Base-by-base conservation (phyloP, 2,797 vertebrate species). In the Brachymystax lenok region DNA sequence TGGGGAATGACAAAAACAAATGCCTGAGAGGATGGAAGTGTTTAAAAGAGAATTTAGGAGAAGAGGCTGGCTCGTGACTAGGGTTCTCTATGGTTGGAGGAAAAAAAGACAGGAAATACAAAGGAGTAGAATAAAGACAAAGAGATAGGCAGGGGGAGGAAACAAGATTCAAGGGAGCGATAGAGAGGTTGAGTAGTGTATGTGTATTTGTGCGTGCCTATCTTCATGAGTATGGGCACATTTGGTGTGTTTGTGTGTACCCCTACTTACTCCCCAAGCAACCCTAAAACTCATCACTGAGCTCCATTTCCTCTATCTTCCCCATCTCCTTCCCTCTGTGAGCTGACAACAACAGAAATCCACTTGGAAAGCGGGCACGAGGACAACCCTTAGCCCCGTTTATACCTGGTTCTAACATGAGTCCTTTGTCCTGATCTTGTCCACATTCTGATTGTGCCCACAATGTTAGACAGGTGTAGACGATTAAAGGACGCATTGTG, bases 121-220 rank as follows among this genome's bases (percentile, higher is more conserved):
- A n/a, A 69, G 68, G 35, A 35, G 35, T 33, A 69, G 68, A 69
- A 19, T 7, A 69, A 19, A 40, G 17, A 69, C 6, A 14, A 21
- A 73, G 64, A 76, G 75, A 83, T 69, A 5, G 12, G 71, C 82
- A 83, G n/a, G 3, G 72, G 74, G 72, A 82, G 85, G 84, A 90
- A 87, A 66, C 78, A 73, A 76, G 74, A 64, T 1, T 33, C 33
- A 59, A 2, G 19, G 28, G 17, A 24, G 56, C 74, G 64, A 83
- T 73, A 74, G 75, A 64, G 40, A 66, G 50, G 50, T 51, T 12
- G 51, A 54, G 74, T 72, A 70, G 76, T 46, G 77, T 78, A 88
- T 88, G 71, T 86, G 79, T 80, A 40, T 40, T 28, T 69, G 74
- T 76, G 80, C 85, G 77, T 86, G 74, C 7, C 3, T 51, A 13